phyloP scores from a whole-genome alignment of 2,113 vertebrate genomes.

The Neotragus pygmaeus region DNA sequence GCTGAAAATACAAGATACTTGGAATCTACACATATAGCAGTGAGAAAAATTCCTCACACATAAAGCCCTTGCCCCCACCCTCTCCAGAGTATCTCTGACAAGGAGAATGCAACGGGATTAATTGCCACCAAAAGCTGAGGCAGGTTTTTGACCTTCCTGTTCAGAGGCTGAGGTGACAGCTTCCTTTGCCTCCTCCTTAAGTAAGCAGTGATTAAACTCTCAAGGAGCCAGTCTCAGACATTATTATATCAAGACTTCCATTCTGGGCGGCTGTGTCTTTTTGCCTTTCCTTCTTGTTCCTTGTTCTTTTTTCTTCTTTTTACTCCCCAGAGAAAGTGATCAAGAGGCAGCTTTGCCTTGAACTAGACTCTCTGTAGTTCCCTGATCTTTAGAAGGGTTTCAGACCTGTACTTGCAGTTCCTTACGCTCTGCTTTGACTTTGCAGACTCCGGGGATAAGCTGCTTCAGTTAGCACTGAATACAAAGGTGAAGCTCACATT shows the following conservation, averaged over 20 bases:
- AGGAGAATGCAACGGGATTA: not conserved
- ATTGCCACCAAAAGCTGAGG: not conserved
- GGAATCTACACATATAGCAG: not conserved
- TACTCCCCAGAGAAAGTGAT: slow-evolving; percentile 37
- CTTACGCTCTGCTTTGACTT: not conserved
- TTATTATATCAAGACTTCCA: slow-evolving; percentile 21
- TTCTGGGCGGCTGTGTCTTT: not conserved
- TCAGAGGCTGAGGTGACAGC: not conserved
- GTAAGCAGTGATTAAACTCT: not conserved
- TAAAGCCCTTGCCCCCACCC: not conserved
- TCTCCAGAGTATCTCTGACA: not conserved
- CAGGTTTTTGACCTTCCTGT: not conserved
- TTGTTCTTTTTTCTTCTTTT: not conserved
- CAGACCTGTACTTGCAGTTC: slow-evolving; percentile 35
- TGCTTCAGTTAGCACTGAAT: not conserved
- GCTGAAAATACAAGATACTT: not conserved
- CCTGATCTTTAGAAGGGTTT: slow-evolving; percentile 43
- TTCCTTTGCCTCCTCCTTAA: not conserved
- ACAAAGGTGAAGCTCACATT: slow-evolving; percentile 9
- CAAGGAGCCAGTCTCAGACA: not conserved
- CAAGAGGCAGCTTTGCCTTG: slow-evolving; percentile 58
- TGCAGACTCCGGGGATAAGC: not conserved
- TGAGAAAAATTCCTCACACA: not conserved
- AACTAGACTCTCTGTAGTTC: slow-evolving; percentile 54
- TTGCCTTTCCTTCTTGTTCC: slow-evolving; percentile 16